Evolutionary conservation across 1,140 invertebrate species (phyloP).

Genomic region (Cydia strobilella): DNA sequence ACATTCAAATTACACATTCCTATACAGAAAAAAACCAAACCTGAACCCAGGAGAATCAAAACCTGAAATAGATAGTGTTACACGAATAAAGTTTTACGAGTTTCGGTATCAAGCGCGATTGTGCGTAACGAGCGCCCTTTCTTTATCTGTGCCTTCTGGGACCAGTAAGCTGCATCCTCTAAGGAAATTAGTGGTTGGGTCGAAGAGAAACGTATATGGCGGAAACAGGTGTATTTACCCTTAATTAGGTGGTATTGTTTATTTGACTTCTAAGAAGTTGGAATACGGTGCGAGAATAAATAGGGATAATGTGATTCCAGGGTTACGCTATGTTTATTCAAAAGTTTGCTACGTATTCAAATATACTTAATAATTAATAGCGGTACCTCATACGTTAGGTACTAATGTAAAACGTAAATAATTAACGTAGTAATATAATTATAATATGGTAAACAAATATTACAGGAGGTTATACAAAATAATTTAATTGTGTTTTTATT

Average conservation of each 20-base stretch:
- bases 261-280: background rate
- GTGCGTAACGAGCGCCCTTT: slow-evolving; percentile 30
- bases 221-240: slow-evolving; percentile 23
- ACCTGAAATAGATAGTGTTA: slow-evolving; percentile 26
- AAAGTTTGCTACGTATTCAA: background rate
- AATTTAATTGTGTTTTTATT: too few species aligned
- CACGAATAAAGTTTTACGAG: slow-evolving; percentile 30
- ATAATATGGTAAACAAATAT: too few species aligned
- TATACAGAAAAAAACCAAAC: background rate
- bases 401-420: too few species aligned
- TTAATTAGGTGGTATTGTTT: slow-evolving; percentile 25
- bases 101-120: slow-evolving; percentile 24
- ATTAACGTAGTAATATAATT: too few species aligned
- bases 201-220: background rate
- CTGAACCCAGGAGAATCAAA: slow-evolving; percentile 10
- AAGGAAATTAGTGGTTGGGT: slow-evolving; percentile 27
- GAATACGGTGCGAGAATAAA: slow-evolving; percentile 6
- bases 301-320: background rate
- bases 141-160: slow-evolving; percentile 17
- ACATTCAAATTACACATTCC: background rate
- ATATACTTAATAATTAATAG: background rate
- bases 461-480: too few species aligned
- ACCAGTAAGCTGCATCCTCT: slow-evolving; percentile 11
- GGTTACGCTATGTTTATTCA: background rate
- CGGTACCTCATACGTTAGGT: background rate